phyloP scores from a whole-genome alignment of 2,888 invertebrate genomes.

The Drosophila multiciliata region DNA sequence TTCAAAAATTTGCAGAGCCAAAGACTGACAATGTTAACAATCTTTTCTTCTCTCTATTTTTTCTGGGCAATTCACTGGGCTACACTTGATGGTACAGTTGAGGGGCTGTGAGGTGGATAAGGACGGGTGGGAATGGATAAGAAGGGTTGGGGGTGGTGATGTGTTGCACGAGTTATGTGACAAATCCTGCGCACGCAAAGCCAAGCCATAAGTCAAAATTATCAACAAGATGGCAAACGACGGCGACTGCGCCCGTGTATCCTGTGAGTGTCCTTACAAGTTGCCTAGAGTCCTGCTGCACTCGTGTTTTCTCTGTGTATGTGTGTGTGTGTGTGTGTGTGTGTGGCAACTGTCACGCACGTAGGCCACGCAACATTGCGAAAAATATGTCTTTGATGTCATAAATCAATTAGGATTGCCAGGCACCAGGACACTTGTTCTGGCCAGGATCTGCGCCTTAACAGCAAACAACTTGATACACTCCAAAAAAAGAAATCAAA shows the following conservation, averaged over 20 bases:
- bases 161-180: conserved; percentile 68
- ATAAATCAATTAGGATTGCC: conserved; percentile 83
- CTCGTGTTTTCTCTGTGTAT: background rate
- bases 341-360: conserved; percentile 82
- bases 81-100: conserved; percentile 27
- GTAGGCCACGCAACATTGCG: conserved; percentile 83
- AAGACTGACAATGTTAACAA: conserved; percentile 34
- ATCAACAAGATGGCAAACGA: conserved; percentile 81
- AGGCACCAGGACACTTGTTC: conserved; percentile 38
- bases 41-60: conserved; percentile 3
- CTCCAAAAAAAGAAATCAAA: background rate
- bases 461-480: conserved; percentile 70
- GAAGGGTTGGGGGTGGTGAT: background rate
- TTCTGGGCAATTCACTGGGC: conserved; percentile 19
- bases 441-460: conserved; percentile 67
- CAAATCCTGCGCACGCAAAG: conserved; percentile 73
- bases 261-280: conserved; percentile 26
- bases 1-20: background rate
- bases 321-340: conserved; percentile 19
- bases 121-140: background rate
- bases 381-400: conserved; percentile 85
- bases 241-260: conserved; percentile 49
- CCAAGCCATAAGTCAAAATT: conserved; percentile 84
- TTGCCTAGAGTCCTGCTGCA: conserved; percentile 21
- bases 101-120: background rate